phyloP scores from a whole-genome alignment of 2,888 invertebrate genomes.

The Drosophila nigritarsus region DNA sequence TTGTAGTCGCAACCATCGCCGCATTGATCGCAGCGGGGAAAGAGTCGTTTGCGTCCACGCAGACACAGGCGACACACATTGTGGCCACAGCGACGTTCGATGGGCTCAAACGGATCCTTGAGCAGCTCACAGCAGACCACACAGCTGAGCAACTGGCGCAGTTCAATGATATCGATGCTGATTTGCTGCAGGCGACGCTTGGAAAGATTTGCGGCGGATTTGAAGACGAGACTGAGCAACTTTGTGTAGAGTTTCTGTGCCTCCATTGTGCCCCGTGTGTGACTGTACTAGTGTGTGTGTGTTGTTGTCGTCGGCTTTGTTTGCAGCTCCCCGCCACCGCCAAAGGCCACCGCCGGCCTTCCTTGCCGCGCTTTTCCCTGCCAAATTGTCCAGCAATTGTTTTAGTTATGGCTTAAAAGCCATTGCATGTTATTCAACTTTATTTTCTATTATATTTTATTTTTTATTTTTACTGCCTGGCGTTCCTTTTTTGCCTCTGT shows the following conservation, averaged over 20 bases:
- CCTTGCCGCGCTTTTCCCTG: neutral
- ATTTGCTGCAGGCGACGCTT: constrained; percentile 92
- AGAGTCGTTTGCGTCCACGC: constrained; percentile 93
- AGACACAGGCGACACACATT: constrained; percentile 94
- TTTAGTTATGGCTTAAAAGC: neutral
- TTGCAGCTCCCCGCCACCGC: constrained; percentile 29
- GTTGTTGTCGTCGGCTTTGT: constrained; percentile 43
- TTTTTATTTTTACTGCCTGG: constrained; percentile 32
- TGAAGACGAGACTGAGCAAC: constrained; percentile 50
- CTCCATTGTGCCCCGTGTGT: constrained; percentile 38
- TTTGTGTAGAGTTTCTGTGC: constrained; percentile 55
- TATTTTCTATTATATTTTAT: constrained; percentile 21
- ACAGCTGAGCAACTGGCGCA: constrained; percentile 94
- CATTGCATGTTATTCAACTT: constrained; percentile 28
- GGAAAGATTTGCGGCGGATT: constrained; percentile 45
- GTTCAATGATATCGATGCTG: constrained; percentile 92
- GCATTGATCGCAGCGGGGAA: constrained; percentile 94
- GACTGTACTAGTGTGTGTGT: constrained; percentile 14
- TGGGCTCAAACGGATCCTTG: constrained; percentile 92
- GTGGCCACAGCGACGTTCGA: constrained; percentile 93
- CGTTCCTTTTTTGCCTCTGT: constrained; percentile 37
- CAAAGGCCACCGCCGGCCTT: constrained; percentile 25
- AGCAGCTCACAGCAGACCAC: constrained; percentile 94
- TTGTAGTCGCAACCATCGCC: constrained; percentile 92
- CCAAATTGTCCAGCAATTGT: constrained; percentile 32